phyloP scores from a whole-genome alignment of 2,888 invertebrate species.

The Drosophila emarginata region DNA sequence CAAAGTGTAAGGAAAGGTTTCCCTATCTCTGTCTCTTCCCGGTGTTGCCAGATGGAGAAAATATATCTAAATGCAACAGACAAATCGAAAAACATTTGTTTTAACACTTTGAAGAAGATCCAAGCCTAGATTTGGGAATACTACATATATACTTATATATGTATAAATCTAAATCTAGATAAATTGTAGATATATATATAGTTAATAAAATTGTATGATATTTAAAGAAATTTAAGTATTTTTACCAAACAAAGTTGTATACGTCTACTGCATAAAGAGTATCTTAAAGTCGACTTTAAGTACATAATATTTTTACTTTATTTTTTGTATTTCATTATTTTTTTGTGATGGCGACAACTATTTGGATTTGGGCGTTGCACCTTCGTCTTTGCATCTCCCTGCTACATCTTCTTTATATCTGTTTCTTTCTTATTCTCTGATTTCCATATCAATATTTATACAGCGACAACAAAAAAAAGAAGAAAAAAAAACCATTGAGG shows the following conservation, averaged over 20 bases:
- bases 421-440: not conserved
- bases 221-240: too few species aligned
- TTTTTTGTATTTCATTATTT: not conserved
- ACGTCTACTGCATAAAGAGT: too few species aligned
- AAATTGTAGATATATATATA: too few species aligned
- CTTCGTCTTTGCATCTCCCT: not conserved
- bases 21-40: not conserved
- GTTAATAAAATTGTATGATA: too few species aligned
- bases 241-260: too few species aligned
- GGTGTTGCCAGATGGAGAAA: not conserved
- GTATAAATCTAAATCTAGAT: too few species aligned
- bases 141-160: too few species aligned
- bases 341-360: not conserved
- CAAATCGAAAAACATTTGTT: too few species aligned
- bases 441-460: constrained; percentile 11
- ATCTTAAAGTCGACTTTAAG: not conserved
- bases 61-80: too few species aligned
- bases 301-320: not conserved
- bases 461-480: not conserved
- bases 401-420: not conserved
- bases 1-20: not conserved
- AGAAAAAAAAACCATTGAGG: not conserved
- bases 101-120: too few species aligned
- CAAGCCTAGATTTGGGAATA: too few species aligned
- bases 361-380: constrained; percentile 4